A percentile compares a stretch with the other conserved stretches of the same genome.
phyloP scores from a whole-genome alignment of 37 sponge, comb jelly and placozoan genomes.

The Agelas oroides region DNA sequence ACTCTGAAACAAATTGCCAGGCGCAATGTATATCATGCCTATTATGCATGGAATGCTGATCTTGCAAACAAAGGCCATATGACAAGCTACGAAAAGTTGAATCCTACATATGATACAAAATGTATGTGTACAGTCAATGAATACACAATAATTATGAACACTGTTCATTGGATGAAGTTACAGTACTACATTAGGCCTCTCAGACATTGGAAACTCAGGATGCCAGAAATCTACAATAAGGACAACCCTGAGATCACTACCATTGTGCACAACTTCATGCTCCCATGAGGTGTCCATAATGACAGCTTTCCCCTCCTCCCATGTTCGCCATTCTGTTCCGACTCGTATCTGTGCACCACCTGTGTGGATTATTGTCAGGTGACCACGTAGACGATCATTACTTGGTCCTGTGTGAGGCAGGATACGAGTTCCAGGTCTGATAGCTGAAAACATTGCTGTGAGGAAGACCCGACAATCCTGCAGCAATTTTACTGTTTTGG shows the following conservation, averaged over 20 bases:
- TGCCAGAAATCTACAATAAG: conserved; percentile 85
- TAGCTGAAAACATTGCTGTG: conserved; percentile 73
- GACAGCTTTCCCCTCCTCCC: conserved; percentile 72
- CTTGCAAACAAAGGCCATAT: too few species aligned
- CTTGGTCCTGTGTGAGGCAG: conserved; percentile 79
- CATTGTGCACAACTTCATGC: conserved; percentile 72
- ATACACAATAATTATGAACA: too few species aligned
- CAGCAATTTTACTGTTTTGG: conserved; percentile 49
- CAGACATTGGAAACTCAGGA: conserved; percentile 32
- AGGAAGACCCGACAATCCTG: conserved; percentile 45
- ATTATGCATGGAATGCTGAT: too few species aligned
- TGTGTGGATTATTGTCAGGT: conserved; percentile 60
- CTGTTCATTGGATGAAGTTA: neutral
- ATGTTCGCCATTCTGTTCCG: conserved; percentile 58
- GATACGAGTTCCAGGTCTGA: conserved; percentile 75
- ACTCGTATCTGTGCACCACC: conserved; percentile 77
- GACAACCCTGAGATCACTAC: conserved; percentile 54
- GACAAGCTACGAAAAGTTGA: too few species aligned
- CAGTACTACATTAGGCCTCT: too few species aligned
- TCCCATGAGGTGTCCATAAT: conserved; percentile 79
- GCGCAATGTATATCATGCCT: too few species aligned
- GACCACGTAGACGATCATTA: conserved; percentile 68
- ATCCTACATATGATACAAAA: too few species aligned
- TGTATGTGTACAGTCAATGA: too few species aligned
- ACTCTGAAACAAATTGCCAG: too few species aligned